Evolutionary conservation across 2,113 vertebrate species (phyloP).

Genomic region (Lepus americanus): DNA sequence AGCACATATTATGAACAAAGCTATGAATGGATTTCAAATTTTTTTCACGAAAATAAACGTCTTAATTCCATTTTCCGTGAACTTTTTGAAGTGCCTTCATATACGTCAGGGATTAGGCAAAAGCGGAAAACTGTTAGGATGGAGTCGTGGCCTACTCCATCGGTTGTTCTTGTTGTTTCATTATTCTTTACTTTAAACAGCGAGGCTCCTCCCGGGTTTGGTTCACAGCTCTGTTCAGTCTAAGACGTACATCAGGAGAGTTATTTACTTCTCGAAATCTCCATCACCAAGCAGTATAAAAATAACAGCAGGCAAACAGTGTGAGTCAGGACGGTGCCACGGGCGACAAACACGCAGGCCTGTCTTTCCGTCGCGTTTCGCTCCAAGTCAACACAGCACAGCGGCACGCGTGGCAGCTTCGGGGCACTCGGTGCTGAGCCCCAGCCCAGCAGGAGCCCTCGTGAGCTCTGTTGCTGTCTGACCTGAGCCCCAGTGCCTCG

Average conservation of each 20-base stretch:
- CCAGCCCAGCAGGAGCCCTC: not conserved
- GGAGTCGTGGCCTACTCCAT: not conserved
- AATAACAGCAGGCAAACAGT: not conserved
- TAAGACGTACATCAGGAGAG: not conserved
- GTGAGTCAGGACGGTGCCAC: no score
- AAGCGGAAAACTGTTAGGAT: not conserved
- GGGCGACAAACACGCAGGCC: not conserved
- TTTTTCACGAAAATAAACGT: no score
- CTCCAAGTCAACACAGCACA: fast-evolving
- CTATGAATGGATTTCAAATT: no score
- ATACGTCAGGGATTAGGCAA: not conserved
- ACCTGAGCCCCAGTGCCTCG: not conserved
- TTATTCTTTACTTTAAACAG: not conserved
- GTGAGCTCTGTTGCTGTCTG: not conserved
- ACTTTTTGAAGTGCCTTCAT: no score
- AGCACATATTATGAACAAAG: no score
- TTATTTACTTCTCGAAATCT: not conserved
- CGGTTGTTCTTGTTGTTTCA: not conserved
- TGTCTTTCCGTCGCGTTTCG: not conserved
- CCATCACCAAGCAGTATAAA: not conserved
- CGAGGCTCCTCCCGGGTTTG: not conserved
- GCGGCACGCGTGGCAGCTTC: fast-evolving
- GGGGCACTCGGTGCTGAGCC: not conserved
- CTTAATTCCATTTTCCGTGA: no score
- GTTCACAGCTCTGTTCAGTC: not conserved